Conservation (phyloP, 2,888 invertebrate genomes). For the Agrilus cyanescens region DNA sequence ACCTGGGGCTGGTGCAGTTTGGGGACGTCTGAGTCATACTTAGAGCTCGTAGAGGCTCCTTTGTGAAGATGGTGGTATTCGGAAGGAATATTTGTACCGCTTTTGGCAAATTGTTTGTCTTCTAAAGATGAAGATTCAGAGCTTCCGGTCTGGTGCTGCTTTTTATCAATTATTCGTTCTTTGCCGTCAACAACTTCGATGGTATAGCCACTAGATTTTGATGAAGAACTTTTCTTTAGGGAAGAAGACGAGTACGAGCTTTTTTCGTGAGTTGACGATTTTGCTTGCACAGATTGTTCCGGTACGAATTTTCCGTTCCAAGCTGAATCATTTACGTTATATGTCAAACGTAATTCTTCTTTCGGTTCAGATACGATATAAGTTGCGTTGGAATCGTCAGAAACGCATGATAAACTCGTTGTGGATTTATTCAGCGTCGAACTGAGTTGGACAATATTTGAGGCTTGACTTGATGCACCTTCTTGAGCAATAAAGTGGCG, state of each 20-base stretch:
- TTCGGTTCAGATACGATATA: conserved; percentile 35
- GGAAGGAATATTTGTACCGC: conserved; percentile 46
- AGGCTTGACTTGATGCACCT: conserved; percentile 19
- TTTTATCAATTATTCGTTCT: conserved; percentile 47
- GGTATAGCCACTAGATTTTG: conserved; percentile 48
- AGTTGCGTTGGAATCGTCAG: conserved; percentile 27
- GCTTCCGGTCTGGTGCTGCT: conserved; percentile 47
- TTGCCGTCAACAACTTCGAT: conserved; percentile 55
- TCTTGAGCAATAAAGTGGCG: conserved; percentile 29
- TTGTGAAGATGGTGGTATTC: conserved; percentile 43
- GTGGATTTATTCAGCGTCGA: conserved; percentile 30
- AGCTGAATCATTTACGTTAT: conserved; percentile 34
- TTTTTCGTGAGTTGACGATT: conserved; percentile 20
- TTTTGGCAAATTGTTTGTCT: conserved; percentile 42
- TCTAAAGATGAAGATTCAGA: conserved; percentile 30
- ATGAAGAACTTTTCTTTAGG: conserved; percentile 43
- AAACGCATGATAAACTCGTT: conserved; percentile 25
- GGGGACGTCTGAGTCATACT: conserved; percentile 45
- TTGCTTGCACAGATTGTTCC: conserved; percentile 25
- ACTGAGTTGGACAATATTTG: conserved; percentile 31
- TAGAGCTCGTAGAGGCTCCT: conserved; percentile 42
- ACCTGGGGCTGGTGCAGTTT: conserved; percentile 33
- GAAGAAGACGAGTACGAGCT: conserved; percentile 29
- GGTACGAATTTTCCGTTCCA: conserved; percentile 39
- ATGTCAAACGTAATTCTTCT: conserved; percentile 29